These are phyloP conservation scores for Hecatera dysodea DNA, from an alignment of 2,888 invertebrate species.

Conservation along the genomic window DNA sequence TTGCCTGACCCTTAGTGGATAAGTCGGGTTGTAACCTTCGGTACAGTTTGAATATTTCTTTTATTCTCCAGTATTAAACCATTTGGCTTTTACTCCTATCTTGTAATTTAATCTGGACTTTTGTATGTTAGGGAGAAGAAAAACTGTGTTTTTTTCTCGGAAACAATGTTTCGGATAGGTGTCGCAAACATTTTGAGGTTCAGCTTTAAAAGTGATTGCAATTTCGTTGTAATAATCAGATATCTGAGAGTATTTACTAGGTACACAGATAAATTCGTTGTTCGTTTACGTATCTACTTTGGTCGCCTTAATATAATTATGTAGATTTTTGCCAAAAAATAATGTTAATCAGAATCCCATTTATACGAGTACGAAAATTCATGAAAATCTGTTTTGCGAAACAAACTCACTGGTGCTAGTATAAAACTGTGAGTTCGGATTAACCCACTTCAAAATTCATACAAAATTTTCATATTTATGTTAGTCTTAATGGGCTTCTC, in stretches of 20 bases:
- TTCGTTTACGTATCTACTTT: too few species aligned
- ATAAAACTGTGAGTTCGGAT: too few species aligned
- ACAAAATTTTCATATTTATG: too few species aligned
- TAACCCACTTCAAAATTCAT: too few species aligned
- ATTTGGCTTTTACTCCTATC: constrained; percentile 20
- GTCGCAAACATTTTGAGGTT: not conserved
- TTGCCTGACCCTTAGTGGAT: constrained; percentile 31
- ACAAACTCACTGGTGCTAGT: too few species aligned
- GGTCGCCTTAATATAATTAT: too few species aligned
- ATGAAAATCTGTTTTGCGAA: not conserved
- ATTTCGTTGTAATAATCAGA: not conserved
- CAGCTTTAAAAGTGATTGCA: not conserved
- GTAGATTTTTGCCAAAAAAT: too few species aligned
- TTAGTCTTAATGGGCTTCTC: too few species aligned
- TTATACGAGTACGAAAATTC: not conserved
- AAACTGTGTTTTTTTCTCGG: not conserved
- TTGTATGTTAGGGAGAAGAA: constrained; percentile 13
- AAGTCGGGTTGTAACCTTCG: constrained; percentile 12
- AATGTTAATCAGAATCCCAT: too few species aligned
- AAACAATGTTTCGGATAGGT: not conserved
- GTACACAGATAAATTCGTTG: not conserved
- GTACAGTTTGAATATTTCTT: constrained; percentile 45
- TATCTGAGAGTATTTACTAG: not conserved
- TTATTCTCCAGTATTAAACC: constrained; percentile 20
- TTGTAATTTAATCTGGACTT: constrained; percentile 33